Evolutionary conservation across 2,113 vertebrate genomes (phyloP), one percentile per base, ranked within the genome.

Genomic region (Platichthys stellatus): DNA sequence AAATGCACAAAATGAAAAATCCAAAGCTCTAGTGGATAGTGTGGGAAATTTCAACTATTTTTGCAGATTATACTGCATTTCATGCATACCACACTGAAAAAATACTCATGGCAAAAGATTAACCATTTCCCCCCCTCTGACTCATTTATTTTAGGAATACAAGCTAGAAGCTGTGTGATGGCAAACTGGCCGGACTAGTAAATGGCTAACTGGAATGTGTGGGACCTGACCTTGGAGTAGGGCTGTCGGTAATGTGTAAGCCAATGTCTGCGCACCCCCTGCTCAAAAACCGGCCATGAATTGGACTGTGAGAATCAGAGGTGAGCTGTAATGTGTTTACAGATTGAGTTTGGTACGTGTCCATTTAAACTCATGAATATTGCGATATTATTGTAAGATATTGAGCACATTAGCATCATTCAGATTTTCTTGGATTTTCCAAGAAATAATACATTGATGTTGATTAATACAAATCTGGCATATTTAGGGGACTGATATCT

Each of bases 131-230:
- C 1, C 3, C 12, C 70, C 70, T 63, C 66, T 76, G 43, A 78
- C 78, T 80, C 49, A 76, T 77, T 75, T 75, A 74, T 74, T 76
- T 80, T 69, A 72, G 35, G 59, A 81, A 38, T 20, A 67, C 51
- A 38, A 67, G 70, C 53, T 35, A 5, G 3, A 67, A 21, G 10
- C 49, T 76, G 75, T 64, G 61, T 65, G 87, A 92, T 63, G 73
- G 70, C 72, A 90, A 79, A 92, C 88, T 78, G 78, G 75, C 35
- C 69, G 47, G 51, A 74, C 68, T 59, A 72, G 75, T 90, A 64
- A 91, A 89, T 92, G 72, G 81, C 54, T 92, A 78, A 93, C 88
- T 73, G 83, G 86, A 88, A 86, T 92, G 80, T 80, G 82, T 80
- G 70, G 51, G 76, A 83, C 78, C 69, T 77, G 75, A 88, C 62